Conservation (phyloP, 2,888 invertebrate species). For the Rambutsinella grinnellia region DNA sequence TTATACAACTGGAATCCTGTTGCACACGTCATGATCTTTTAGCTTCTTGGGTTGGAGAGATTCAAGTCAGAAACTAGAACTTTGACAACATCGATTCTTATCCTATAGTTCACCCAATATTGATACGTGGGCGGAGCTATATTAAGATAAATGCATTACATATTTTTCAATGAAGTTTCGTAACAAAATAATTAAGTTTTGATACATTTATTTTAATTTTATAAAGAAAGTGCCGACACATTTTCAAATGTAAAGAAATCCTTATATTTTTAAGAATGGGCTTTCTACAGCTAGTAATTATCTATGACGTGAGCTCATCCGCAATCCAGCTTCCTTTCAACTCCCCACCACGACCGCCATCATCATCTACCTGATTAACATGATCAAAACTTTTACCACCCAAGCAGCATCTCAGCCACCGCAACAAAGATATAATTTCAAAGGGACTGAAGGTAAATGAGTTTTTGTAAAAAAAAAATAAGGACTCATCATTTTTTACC, state of each 20-base stretch:
- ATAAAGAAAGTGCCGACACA: no score
- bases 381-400: slow-evolving; percentile 27
- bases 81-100: slow-evolving; percentile 7
- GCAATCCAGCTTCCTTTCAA: not conserved
- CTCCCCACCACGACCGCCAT: slow-evolving; percentile 2
- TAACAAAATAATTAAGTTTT: no score
- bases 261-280: no score
- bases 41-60: not conserved
- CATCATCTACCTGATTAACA: slow-evolving; percentile 20
- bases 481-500: no score
- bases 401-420: slow-evolving; percentile 10
- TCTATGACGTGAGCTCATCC: not conserved
- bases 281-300: not conserved
- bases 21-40: slow-evolving; percentile 28
- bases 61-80: slow-evolving; percentile 5
- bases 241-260: no score
- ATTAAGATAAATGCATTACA: not conserved
- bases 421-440: not conserved
- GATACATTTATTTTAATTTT: no score
- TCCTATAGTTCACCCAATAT: no score
- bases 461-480: no score
- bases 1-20: slow-evolving; percentile 43
- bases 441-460: not conserved
- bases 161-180: no score
- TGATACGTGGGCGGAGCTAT: not conserved